Evolutionary conservation across 2,797 vertebrate genomes (phyloP).

Genomic region (Tarsius wallacei): DNA sequence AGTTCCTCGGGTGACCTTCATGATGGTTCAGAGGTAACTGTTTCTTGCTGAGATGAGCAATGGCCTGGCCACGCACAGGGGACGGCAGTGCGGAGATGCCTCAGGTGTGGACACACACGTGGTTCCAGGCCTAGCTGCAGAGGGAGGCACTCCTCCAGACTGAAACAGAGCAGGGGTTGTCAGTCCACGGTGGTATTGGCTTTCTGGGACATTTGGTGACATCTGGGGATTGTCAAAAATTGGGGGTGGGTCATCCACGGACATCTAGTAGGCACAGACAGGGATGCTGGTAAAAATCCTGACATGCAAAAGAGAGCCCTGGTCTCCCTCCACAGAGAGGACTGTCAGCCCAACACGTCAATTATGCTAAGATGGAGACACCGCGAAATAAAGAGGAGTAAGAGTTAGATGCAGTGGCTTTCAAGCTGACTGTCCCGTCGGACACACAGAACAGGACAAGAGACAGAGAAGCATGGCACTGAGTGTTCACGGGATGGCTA

Average conservation of each 20-base stretch:
- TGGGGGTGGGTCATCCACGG: background rate
- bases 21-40: background rate
- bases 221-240: constrained; percentile 4
- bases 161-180: background rate
- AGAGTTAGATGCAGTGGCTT: background rate
- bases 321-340: background rate
- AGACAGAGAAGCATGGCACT: constrained; percentile 7
- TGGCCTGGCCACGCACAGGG: background rate
- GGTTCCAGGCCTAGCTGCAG: background rate
- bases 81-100: background rate
- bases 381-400: background rate
- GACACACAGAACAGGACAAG: constrained; percentile 7
- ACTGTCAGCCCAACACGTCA: background rate
- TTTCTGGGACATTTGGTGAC: background rate
- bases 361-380: background rate
- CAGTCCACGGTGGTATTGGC: background rate
- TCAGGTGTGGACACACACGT: background rate
- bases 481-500: no score
- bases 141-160: background rate
- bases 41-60: background rate
- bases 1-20: background rate
- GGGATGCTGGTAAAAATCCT: background rate
- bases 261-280: background rate
- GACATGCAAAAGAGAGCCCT: background rate
- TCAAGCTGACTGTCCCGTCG: background rate